Base-by-base conservation (phyloP, 2,113 vertebrate species). In the Buteo buteo region DNA sequence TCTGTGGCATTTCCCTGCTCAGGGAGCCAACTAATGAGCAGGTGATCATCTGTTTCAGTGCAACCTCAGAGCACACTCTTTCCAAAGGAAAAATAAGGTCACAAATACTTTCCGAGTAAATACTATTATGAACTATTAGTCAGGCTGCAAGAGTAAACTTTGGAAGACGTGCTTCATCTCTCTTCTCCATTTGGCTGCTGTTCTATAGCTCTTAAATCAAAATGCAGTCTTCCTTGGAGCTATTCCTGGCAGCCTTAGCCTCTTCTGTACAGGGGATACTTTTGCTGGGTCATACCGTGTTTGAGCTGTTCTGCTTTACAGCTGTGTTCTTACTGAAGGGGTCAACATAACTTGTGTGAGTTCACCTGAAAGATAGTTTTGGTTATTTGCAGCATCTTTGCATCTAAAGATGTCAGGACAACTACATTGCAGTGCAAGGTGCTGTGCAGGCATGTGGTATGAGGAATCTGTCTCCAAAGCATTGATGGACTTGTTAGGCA, bases 201-300 rank as follows among this genome's bases (percentile, higher is more conserved):
- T 45, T 69, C 15, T 15, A 11, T 24, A 47, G 64, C 57, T 49
- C 42, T 86, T 45, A 66, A 82, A 55, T 50, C 32, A 59, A 34
- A 57, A 16, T 5, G 26, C 77, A 5, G 1, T 16, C 42, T 86
- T 72, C 17, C 29, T 50, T 7, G 47, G 45, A 28, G 79, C 50
- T 62, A 3, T 57, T 80, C 38, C 49, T 57, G 82, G 25, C 69
- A 66, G n/a, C 15, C 57, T 15, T 29, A 10, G 52, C 29, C 32
- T 57, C 38, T 17, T 32, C 32, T 1, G 1, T 24, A 8, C 36
- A 7, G n/a, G 7, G 40, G 0, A 0, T 58, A 80, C 44, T 73
- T 67, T 76, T 38, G 24, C 34, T 52, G 47, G 36, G 8, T 29
- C 13, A 10, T 18, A 9, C 67, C 47, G 50, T 6, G 34, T 28